Evolutionary conservation across 92 coral and sea anemone genomes (phyloP).

Genomic region (Palythoa grandiflora): DNA sequence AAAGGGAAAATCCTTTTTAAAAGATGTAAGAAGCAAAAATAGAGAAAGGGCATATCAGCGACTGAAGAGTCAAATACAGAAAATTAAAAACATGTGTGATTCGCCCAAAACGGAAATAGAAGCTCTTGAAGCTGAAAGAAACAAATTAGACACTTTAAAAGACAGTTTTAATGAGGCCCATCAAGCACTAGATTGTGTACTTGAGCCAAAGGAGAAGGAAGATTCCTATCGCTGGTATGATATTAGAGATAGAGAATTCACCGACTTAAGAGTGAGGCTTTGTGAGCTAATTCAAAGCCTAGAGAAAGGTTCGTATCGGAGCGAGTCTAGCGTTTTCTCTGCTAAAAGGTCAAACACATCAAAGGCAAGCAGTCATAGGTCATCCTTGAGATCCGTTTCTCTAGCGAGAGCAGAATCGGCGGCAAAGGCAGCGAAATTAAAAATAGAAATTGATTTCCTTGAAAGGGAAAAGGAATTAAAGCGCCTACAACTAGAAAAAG

Average conservation of each 20-base stretch:
- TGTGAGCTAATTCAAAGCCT: constrained; percentile 42
- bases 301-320: constrained; percentile 37
- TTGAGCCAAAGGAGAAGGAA: constrained; percentile 31
- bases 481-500: too few species aligned
- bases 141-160: constrained; percentile 19
- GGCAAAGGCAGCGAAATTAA: constrained; percentile 6
- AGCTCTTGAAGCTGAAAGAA: constrained; percentile 19
- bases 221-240: constrained; percentile 62
- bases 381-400: constrained; percentile 11
- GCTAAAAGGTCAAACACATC: neutral
- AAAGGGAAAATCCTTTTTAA: constrained; percentile 33
- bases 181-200: constrained; percentile 11
- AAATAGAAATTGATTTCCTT: too few species aligned
- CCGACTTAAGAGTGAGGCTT: constrained; percentile 44
- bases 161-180: constrained; percentile 36
- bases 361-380: constrained; percentile 1
- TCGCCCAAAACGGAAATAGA: constrained; percentile 27
- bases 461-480: too few species aligned
- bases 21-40: neutral
- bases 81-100: neutral
- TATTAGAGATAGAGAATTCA: constrained; percentile 48
- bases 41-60: constrained; percentile 13
- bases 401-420: constrained; percentile 24
- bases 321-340: constrained; percentile 4
- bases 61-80: constrained; percentile 5